Evolutionary conservation across 2,113 vertebrate genomes (phyloP), one percentile per base, ranked within the genome.

Genomic region (Noctilio leporinus): DNA sequence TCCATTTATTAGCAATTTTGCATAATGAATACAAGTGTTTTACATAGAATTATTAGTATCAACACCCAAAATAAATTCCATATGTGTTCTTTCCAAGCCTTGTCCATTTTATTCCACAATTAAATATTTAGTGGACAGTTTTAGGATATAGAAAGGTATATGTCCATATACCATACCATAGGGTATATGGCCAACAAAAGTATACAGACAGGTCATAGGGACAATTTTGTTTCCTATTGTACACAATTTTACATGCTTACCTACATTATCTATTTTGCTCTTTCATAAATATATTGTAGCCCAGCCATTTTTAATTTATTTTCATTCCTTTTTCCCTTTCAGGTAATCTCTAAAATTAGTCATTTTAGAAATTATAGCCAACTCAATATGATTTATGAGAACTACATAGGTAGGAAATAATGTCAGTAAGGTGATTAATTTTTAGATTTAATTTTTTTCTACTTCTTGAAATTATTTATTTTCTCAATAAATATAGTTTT

Each of bases 301-400:
- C 9, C 69, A 83, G 64, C 89, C 69, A 86, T 86, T 95, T 75
- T 53, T 33, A 81, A 81, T 93, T 89, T 80, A 78, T 57, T 80
- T 92, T 57, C 6, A 67, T 75, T 62, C 14, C 4, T 1, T 93
- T 91, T 91, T 70, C 28, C 11, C 24, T 87, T 95, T 76, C 33
- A 77, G 24, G 14, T 40, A 51, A 73, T 78, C 22, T 88, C 15
- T 24, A n/a, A 91, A 93, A 94, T 77, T 89, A 96, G 89, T 96
- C 47, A 91, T 6, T 77, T 94, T 64, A 77, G 20, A 91, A 82
- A 82, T 93, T 81, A 90, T 67, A 82, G 67, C 28, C 89, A 96
- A 89, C 17, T 62, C 59, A 81, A 69, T 17, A 24, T 86, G 51
- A 93, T 90, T 92, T 92, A 76, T 91, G 38, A 93, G 77, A 93